Base-by-base conservation (phyloP, 2,888 invertebrate species). In the Osmoderma eremita region DNA sequence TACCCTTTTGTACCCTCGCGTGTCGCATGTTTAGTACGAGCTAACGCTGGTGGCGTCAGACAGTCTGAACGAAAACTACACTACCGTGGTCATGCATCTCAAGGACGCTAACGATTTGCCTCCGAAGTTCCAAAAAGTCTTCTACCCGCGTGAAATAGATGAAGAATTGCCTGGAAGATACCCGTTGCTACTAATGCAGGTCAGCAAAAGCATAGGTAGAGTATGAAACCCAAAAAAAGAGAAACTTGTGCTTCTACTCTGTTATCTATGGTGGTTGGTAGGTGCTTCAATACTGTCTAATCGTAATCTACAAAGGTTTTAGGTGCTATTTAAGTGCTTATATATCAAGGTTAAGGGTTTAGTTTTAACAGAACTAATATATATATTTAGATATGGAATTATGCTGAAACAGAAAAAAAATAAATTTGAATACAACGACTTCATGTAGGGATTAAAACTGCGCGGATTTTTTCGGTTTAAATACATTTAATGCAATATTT, bases 31-130 rank as follows among this genome's bases (percentile, higher is more conserved):
- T 79, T 87, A 93, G 91, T 94, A 93, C 86, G 92, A 92, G 84
- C 87, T 94, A 85, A 91, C 92, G 82, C 88, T 93, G 87, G 93
- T 94, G 81, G 93, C 93, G 70, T 94, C 95, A 72, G 93, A 94
- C 85, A 93, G 94, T 81, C 88, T 93, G 83, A 93, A 93, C 86
- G 95, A 95, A 84, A 93, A 92, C 86, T 89, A 88, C 76, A 94
- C 94, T 75, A 89, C 88, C 69, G 91, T 95, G 74, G 88, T 92
- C 77, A 90, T 95, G 77, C 88, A 90, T 80, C 88, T 94, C 75
- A 88, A 91, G 76, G 94, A 95, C 83, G 91, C 93, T 79, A 95
- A 95, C 85, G 96, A 96, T 84, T 87, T 95, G 78, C 92, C 95
- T 63, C 96, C 96, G 30, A 88, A 87, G 75, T 93, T 93, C 83